phyloP scores from a whole-genome alignment of 2,888 invertebrate species.

The Allygus modestus region DNA sequence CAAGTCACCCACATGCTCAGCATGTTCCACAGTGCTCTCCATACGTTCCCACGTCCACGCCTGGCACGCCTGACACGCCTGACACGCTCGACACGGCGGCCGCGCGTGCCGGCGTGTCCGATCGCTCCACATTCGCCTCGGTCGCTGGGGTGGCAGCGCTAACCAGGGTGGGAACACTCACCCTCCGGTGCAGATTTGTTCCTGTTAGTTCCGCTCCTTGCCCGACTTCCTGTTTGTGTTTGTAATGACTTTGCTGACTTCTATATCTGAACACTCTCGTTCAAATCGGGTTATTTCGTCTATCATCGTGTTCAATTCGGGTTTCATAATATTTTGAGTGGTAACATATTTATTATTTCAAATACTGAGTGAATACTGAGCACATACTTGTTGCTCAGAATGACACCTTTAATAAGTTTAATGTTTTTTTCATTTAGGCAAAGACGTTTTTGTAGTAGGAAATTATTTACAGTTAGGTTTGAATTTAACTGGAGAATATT shows the following conservation, averaged over 20 bases:
- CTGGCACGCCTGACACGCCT: neutral
- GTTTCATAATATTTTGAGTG: too few species aligned
- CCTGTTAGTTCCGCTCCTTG: slow-evolving; percentile 51
- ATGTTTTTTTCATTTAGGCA: too few species aligned
- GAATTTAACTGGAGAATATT: too few species aligned
- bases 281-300: neutral
- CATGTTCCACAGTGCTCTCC: neutral
- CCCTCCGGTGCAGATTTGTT: slow-evolving; percentile 28
- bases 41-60: neutral
- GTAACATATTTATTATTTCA: too few species aligned
- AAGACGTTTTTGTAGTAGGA: too few species aligned
- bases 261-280: neutral
- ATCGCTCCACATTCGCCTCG: slow-evolving; percentile 17
- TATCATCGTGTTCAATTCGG: too few species aligned
- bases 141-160: neutral
- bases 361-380: too few species aligned
- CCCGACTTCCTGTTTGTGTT: slow-evolving; percentile 46
- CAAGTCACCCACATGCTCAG: too few species aligned
- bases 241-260: slow-evolving; percentile 31
- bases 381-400: too few species aligned
- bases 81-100: neutral
- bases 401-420: too few species aligned
- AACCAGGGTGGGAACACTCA: slow-evolving; percentile 58
- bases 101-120: slow-evolving; percentile 41
- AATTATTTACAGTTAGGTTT: too few species aligned